Base-by-base conservation (phyloP, 1,140 invertebrate species). In the Drosophila lini region DNA sequence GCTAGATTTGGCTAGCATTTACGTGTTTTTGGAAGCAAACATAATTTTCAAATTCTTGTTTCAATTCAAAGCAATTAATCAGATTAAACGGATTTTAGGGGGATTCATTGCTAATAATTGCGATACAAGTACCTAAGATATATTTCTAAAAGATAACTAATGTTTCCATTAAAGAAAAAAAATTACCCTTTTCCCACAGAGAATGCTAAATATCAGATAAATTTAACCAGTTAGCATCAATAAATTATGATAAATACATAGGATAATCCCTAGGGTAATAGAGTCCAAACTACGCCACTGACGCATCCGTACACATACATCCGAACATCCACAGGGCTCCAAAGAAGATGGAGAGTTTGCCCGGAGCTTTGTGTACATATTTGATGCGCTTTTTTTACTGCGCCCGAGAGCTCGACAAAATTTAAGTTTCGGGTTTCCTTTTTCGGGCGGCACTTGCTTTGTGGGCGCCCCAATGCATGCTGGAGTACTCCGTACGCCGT, bases 401-500 rank as follows among this genome's bases (percentile, higher is more conserved):
- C 52, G 45, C 58, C 56, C 41, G 47, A 50, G 45, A 44, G 71
- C 74, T 77, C 58, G 64, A 78, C 75, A 78, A 78, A 55, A 70
- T 78, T 78, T 69, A 78, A 78, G 75, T 78, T 78, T 77, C 61
- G 53, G 63, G 58, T 61, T 78, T 60, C 57, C 67, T 70, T 70
- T 78, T 78, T 53, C 28, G 65, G 42, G 68, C 64, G 44, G 40
- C 74, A 70, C 75, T 78, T 78, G 75, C 75, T 78, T 78, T 78
- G 75, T 68, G 63, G 40, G 48, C 45, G 45, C 63, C 63, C 50
- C 56, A 62, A 38, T 78, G 64, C 64, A 78, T 78, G 71, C 50
- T 74, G 57, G 40, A 77, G 74, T 48, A 61, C 62, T 78, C 28
- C 25, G 32, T 34, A 38, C 15, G 45, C 38, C 31, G 31, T n/a